Conservation (phyloP, 2,797 vertebrate species). For the Arctocebus calabarensis region DNA sequence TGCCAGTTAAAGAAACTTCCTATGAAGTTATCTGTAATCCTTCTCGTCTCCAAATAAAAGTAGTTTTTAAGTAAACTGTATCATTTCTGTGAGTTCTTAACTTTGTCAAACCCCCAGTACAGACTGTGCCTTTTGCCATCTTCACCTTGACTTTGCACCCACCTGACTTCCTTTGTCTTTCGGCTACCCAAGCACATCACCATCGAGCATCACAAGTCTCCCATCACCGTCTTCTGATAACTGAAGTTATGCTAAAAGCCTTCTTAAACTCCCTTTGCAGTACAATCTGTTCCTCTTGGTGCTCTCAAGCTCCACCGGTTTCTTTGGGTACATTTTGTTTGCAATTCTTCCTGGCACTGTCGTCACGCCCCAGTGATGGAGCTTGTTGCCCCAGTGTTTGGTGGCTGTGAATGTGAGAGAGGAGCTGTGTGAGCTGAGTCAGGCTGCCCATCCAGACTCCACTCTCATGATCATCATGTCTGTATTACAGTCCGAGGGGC, state of each 20-base stretch:
- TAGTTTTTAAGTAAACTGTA: background rate
- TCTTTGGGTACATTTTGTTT: slow-evolving; percentile 59
- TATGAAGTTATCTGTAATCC: background rate
- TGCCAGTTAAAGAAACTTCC: background rate
- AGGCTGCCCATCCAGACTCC: background rate
- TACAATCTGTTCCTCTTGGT: slow-evolving; percentile 76
- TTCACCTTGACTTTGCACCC: background rate
- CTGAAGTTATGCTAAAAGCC: slow-evolving; percentile 66
- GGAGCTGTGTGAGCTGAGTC: background rate
- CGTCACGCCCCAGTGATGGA: background rate
- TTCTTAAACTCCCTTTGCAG: slow-evolving; percentile 67
- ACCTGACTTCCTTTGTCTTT: background rate
- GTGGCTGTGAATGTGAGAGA: background rate
- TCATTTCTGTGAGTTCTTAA: background rate
- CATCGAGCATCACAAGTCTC: background rate
- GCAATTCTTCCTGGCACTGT: slow-evolving; percentile 56
- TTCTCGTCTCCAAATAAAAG: background rate
- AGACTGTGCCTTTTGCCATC: background rate
- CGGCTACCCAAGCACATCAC: background rate
- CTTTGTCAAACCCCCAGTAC: background rate
- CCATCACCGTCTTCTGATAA: slow-evolving; percentile 57
- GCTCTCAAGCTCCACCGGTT: slow-evolving; percentile 23
- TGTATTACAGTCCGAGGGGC: background rate
- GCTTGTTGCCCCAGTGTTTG: background rate
- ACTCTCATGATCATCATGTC: slow-evolving; percentile 20